These are phyloP conservation scores for Scylla paramamosain DNA, from an alignment of 1,140 invertebrate species.

Conservation along the genomic window DNA sequence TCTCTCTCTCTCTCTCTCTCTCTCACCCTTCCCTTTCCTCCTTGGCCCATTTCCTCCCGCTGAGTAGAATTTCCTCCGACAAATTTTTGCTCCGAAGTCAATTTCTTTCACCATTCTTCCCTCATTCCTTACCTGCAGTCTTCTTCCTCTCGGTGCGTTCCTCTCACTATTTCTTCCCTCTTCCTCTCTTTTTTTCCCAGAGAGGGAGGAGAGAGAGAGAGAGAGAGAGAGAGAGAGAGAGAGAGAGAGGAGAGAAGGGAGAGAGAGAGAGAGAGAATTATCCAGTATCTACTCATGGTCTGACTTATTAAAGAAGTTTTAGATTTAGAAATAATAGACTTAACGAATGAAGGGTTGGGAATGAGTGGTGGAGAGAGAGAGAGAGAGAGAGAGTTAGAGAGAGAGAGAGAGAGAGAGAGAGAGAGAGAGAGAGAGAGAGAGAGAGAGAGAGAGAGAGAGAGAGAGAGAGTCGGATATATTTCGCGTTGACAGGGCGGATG, in stretches of 20 bases:
- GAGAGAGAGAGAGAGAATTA: no score
- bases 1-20: constrained; percentile 14
- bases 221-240: no score
- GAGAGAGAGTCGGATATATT: constrained; percentile 9
- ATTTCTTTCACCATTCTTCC: background rate
- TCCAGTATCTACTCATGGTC: no score
- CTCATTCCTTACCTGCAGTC: background rate
- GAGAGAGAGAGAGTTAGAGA: background rate
- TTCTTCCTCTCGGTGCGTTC: background rate
- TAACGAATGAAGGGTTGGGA: no score
- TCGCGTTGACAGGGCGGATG: background rate
- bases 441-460: constrained; percentile 20
- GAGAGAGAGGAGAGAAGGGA: no score
- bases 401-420: constrained; percentile 3
- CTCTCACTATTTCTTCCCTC: background rate
- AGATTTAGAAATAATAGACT: no score
- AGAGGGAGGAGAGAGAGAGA: background rate
- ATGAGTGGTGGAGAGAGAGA: no score
- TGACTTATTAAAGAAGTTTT: no score
- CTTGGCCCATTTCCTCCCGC: background rate
- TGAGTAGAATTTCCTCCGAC: background rate
- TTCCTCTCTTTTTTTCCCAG: no score
- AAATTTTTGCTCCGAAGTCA: background rate
- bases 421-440: constrained; percentile 18
- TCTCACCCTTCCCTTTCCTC: background rate